phyloP scores from a whole-genome alignment of 1,140 invertebrate genomes.

The Drosophila aff. region DNA sequence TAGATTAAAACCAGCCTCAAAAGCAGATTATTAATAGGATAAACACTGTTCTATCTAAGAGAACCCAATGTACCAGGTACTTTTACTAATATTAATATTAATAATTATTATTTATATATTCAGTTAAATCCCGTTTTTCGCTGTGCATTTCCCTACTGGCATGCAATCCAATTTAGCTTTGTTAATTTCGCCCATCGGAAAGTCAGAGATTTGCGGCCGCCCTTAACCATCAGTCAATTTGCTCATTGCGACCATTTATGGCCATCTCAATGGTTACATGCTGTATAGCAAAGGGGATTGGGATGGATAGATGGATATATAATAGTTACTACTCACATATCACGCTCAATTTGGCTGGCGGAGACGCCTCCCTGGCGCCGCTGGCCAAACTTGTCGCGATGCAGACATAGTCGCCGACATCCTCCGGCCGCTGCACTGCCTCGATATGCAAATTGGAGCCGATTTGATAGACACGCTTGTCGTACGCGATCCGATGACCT shows the following conservation, averaged over 20 bases:
- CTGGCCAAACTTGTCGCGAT: slow-evolving; percentile 78
- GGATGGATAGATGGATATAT: not conserved
- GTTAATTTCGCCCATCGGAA: slow-evolving; percentile 29
- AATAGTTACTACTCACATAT: slow-evolving; percentile 78
- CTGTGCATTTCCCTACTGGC: not conserved
- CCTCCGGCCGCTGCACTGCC: slow-evolving; percentile 63
- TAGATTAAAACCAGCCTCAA: not conserved
- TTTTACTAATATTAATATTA: too few relatives aligned
- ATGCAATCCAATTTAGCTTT: slow-evolving; percentile 29
- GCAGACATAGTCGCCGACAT: slow-evolving; percentile 82
- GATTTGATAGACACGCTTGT: slow-evolving; percentile 74
- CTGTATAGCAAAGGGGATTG: not conserved
- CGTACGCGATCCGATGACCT: slow-evolving; percentile 74
- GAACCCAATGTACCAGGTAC: too few relatives aligned
- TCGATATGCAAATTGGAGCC: slow-evolving; percentile 81
- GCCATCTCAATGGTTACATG: not conserved
- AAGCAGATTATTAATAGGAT: too few relatives aligned
- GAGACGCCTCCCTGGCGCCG: slow-evolving; percentile 81
- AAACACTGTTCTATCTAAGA: too few relatives aligned
- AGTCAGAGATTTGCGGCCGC: slow-evolving; percentile 24
- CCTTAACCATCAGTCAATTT: slow-evolving; percentile 47
- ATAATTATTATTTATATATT: too few relatives aligned
- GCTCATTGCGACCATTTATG: slow-evolving; percentile 32
- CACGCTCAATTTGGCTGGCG: slow-evolving; percentile 75
- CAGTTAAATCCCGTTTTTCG: not conserved